Evolutionary conservation across 2,888 invertebrate genomes (phyloP), one percentile per base, ranked within the genome.

Genomic region (Orgyia antiqua): DNA sequence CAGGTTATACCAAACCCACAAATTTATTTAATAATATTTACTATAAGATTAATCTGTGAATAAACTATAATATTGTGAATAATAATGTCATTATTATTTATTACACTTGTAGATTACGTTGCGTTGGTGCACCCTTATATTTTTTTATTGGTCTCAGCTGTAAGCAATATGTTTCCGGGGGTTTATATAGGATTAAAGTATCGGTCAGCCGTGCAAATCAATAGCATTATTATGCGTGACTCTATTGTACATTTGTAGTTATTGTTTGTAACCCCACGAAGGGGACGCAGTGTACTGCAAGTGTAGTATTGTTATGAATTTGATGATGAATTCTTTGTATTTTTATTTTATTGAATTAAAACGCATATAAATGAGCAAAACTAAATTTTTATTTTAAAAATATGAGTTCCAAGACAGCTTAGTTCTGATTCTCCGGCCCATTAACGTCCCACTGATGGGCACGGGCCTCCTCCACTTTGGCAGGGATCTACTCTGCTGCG

Each of bases 101-200:
- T 53, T 45, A 42, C 48, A 47, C 27, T 47, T 51, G 44, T 43
- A 45, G 42, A 47, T 43, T 54, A 42, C 30, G 33, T 37, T 28
- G 33, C 33, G 21, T 25, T 24, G 37, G 34, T 49, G 32, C 44
- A 36, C 51, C 52, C 51, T 36, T 42, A 29, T 40, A 42, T 39
- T 41, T 52, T 49, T 52, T 66, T 68, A 68, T 68, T 58, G 56
- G 65, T 42, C 68, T 61, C 64, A 68, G 66, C 64, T 63, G 68
- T 65, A 54, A 62, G 63, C 69, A 75, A 71, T 75, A 73, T 75
- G 70, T 74, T 74, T 66, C 58, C 55, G 49, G 58, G 63, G 61
- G 66, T 72, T 71, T 66, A 71, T 58, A 54, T 38, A 46, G 61
- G 68, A 74, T 77, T 74, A 72, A 52, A 68, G 67, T 65, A 62